Evolutionary conservation across 2,888 invertebrate genomes (phyloP), one percentile per base, ranked within the genome.

Genomic region (Zonitis immaculata): DNA sequence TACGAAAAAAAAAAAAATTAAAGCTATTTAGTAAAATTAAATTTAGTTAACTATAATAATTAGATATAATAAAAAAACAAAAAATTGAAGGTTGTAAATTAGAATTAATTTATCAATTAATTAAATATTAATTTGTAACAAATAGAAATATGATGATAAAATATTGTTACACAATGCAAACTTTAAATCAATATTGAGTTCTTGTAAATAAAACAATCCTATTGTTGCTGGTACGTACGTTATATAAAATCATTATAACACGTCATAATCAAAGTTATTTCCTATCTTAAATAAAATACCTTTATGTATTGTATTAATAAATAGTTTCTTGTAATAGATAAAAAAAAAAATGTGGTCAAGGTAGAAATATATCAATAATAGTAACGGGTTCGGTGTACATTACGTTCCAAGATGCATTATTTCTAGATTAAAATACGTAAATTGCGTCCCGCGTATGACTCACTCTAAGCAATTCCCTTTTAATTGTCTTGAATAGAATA

Each of bases 281-380:
- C 7, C 32, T 32, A 32, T 32, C 14, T 8, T 2, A 32, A 32
- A 30, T 32, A 3, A 16, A 32, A 6, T n/a, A n/a, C n/a, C n/a
- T n/a, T n/a, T n/a, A n/a, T n/a, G 8, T 26, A 26, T 6, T 22
- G 5, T 22, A 22, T 5, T 4, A 22, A 22, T 22, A 22, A 5
- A 22, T 22, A 22, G 22, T 22, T 22, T 22, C 22, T 22, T 2
- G 26, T 26, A 7, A 26, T 7, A 26, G 7, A 26, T 26, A 26
- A 26, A 32, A 16, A 11, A 47, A 35, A 51, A 32, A 47, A 28
- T 12, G 44, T 51, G 52, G 52, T 56, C 56, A 52, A 52, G 56
- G 56, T 51, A 42, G 49, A 12, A 49, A 42, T 43, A 14, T 14
- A 32, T 16, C 14, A 18, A 1, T 25, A 27, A 22, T 22, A 22